A percentile compares a stretch with the other conserved stretches of the same genome.
phyloP scores from a whole-genome alignment of 2,888 invertebrate species.

The Callosobruchus maculatus region DNA sequence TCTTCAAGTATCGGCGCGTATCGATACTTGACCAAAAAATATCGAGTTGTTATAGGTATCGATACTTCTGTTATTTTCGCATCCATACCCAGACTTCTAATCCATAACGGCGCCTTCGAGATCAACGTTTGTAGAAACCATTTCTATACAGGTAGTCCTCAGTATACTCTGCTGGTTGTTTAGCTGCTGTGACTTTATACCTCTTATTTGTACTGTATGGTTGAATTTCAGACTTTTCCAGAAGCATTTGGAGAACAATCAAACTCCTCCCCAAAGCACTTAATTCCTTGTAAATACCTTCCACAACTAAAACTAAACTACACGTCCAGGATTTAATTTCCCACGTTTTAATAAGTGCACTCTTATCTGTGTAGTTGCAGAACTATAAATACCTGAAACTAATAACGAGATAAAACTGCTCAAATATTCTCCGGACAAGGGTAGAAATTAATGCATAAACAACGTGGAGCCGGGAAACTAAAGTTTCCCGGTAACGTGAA shows the following conservation, averaged over 20 bases:
- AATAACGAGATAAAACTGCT: constrained; percentile 29
- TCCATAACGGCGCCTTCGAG: no score
- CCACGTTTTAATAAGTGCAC: constrained; percentile 10
- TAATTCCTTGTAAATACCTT: not conserved
- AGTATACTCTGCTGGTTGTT: no score
- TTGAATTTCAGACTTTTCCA: no score
- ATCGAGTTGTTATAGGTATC: no score
- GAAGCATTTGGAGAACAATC: not conserved
- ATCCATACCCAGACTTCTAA: no score
- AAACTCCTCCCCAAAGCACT: not conserved
- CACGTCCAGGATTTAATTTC: constrained; percentile 9
- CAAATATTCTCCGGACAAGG: constrained; percentile 10
- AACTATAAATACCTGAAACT: constrained; percentile 31
- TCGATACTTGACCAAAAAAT: no score
- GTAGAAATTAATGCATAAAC: not conserved
- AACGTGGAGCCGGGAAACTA: not conserved
- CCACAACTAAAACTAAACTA: constrained; percentile 7
- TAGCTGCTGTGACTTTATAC: no score
- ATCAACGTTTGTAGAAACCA: no score
- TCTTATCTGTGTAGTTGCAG: constrained; percentile 24
- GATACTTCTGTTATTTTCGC: no score
- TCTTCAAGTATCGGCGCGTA: no score
- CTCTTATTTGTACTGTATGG: no score
- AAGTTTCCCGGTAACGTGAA: not conserved
- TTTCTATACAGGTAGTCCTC: no score